Percentiles rank a stretch among this genome's conserved stretches.
phyloP scores from a whole-genome alignment of 2,888 invertebrate species.

The Molanna angustata region DNA sequence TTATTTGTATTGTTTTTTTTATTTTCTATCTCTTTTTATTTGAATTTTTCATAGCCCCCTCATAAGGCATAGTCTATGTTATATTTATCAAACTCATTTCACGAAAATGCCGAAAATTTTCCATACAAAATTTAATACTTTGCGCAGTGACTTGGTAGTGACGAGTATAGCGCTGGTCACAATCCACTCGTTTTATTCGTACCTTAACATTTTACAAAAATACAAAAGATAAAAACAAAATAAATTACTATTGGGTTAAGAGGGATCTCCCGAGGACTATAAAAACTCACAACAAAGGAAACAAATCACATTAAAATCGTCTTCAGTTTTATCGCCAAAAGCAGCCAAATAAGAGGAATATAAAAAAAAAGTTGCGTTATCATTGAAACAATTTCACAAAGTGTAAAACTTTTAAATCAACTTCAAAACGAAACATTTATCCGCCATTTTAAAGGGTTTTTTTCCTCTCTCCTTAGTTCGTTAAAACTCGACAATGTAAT shows the following conservation, averaged over 20 bases:
- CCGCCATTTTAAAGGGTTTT: slow-evolving; percentile 25
- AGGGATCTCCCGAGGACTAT: background rate
- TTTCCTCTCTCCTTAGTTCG: slow-evolving; percentile 17
- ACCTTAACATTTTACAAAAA: background rate
- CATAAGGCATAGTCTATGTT: no score
- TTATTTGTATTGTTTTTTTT: no score
- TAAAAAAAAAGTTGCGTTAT: slow-evolving; percentile 1
- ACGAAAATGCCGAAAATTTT: no score
- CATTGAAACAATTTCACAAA: slow-evolving; percentile 3
- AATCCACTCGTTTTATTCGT: no score
- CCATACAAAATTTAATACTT: no score
- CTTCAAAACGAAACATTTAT: slow-evolving; percentile 18
- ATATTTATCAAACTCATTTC: no score
- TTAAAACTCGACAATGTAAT: slow-evolving; percentile 28
- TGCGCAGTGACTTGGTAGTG: no score
- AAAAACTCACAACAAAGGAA: slow-evolving; percentile 10
- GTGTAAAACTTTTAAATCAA: slow-evolving; percentile 13
- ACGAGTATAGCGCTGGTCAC: no score
- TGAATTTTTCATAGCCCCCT: no score
- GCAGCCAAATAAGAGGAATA: slow-evolving; percentile 1
- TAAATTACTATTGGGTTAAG: background rate
- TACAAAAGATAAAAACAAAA: background rate
- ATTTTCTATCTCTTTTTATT: no score
- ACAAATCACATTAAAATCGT: slow-evolving; percentile 13
- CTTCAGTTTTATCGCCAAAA: slow-evolving; percentile 9